Evolutionary conservation across 2,113 vertebrate species (phyloP).

Genomic region (Protobothrops mucrosquamatus): DNA sequence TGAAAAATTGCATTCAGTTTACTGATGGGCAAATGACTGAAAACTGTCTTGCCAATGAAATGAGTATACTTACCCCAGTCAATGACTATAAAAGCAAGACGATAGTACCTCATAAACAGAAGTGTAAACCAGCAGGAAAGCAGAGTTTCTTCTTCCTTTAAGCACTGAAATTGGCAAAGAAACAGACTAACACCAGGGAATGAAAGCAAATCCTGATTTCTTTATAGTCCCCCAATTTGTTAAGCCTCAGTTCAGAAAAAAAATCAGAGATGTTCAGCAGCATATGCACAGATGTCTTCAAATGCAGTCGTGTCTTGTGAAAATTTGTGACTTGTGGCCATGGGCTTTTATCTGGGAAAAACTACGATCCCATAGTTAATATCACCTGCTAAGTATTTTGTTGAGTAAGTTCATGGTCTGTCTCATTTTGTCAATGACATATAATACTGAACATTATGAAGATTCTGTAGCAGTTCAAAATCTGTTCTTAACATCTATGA

Average conservation of each 20-base stretch:
- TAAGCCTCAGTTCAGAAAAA: background rate
- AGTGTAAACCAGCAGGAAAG: slow-evolving; percentile 25
- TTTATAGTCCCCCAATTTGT: slow-evolving; percentile 1
- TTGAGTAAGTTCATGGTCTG: slow-evolving; percentile 14
- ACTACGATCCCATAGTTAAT: background rate
- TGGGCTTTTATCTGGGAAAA: background rate
- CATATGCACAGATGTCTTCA: background rate
- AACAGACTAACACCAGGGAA: slow-evolving; percentile 22
- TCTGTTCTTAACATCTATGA: background rate
- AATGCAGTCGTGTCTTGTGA: background rate
- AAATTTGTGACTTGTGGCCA: background rate
- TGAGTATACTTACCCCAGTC: slow-evolving; percentile 23
- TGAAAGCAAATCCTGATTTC: slow-evolving; percentile 13
- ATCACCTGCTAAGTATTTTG: slow-evolving; percentile 13
- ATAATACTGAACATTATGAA: background rate
- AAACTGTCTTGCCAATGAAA: slow-evolving; percentile 7
- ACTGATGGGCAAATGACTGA: slow-evolving; percentile 19
- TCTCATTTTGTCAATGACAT: background rate
- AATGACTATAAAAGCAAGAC: slow-evolving; percentile 34
- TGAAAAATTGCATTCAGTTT: slow-evolving; percentile 30
- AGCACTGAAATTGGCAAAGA: slow-evolving; percentile 26
- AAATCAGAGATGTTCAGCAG: slow-evolving; percentile 2
- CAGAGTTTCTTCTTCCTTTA: slow-evolving; percentile 15
- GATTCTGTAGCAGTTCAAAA: background rate
- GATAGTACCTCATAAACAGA: slow-evolving; percentile 36